A percentile compares a stretch with the other conserved stretches of the same genome.
Conservation (phyloP, 2,888 invertebrate genomes). For the Deroplatys truncata region DNA sequence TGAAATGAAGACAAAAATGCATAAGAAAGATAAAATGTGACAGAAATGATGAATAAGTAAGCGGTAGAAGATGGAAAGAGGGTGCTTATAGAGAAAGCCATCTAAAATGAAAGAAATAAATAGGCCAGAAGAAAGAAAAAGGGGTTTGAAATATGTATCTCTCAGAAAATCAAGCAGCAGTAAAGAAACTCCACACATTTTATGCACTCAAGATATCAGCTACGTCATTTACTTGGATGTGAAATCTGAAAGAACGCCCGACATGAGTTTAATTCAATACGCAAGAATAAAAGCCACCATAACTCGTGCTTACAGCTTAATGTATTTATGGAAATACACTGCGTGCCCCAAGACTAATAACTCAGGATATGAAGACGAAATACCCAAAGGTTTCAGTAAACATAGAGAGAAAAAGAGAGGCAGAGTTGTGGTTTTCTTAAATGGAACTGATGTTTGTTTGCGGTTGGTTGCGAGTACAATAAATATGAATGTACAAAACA, state of each 20-base stretch:
- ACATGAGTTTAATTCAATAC: neutral
- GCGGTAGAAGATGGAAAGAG: neutral
- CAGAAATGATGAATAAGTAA: neutral
- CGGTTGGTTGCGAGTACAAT: neutral
- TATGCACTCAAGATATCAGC: too few relatives aligned
- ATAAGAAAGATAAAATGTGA: too few relatives aligned
- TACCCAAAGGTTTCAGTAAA: neutral
- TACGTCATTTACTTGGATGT: too few relatives aligned
- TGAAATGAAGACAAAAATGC: too few relatives aligned
- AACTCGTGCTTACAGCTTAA: neutral
- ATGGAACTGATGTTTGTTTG: neutral
- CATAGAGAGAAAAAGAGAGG: neutral
- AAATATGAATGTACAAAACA: neutral
- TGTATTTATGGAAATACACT: neutral
- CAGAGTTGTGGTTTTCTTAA: neutral
- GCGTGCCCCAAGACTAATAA: neutral
- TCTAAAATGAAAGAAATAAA: neutral
- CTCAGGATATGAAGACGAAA: neutral
- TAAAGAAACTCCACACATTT: too few relatives aligned
- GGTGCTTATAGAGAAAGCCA: neutral
- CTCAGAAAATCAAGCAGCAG: too few relatives aligned
- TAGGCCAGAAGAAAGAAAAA: neutral
- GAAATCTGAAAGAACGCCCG: too few relatives aligned
- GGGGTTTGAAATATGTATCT: neutral
- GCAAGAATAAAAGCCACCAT: neutral